A percentile compares a stretch with the other conserved stretches of the same genome.
Conservation (phyloP, 2,888 invertebrate species). For the Sialis lutaria region DNA sequence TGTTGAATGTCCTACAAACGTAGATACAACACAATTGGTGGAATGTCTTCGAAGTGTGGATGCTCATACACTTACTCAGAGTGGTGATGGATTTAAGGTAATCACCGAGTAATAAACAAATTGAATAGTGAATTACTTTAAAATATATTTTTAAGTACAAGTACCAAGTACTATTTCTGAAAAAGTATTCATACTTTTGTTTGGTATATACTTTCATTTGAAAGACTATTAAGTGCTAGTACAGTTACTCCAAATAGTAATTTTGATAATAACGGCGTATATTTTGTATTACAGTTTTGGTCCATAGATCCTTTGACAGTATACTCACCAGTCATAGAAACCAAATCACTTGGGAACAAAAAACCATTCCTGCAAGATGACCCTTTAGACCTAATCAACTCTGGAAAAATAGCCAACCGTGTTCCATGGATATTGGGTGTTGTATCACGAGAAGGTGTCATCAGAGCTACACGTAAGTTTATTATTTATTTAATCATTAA, state of each 20-base stretch:
- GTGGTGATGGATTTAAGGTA: constrained; percentile 28
- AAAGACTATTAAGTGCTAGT: no score
- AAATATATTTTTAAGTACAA: neutral
- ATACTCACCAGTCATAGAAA: constrained; percentile 29
- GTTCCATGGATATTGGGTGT: constrained; percentile 31
- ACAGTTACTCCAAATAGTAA: no score
- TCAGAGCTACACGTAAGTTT: constrained; percentile 25
- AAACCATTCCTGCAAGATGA: constrained; percentile 27
- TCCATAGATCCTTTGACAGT: constrained; percentile 29
- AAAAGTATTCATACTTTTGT: no score
- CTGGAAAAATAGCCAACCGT: constrained; percentile 21
- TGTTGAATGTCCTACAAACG: constrained; percentile 20
- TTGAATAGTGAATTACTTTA: neutral
- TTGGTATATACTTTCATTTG: no score
- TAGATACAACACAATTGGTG: constrained; percentile 20
- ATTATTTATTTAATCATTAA: no score
- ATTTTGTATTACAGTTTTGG: constrained; percentile 22
- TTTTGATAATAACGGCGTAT: neutral
- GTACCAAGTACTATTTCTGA: neutral
- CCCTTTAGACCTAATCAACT: constrained; percentile 23
- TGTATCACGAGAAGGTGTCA: constrained; percentile 29
- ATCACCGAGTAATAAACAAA: constrained; percentile 3
- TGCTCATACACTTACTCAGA: constrained; percentile 21
- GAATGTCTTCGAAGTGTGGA: constrained; percentile 25
- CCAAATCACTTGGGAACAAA: constrained; percentile 15